These are phyloP conservation scores for Dermochelys coriacea DNA, from an alignment of 2,797 vertebrate genomes.

Conservation along the genomic window DNA sequence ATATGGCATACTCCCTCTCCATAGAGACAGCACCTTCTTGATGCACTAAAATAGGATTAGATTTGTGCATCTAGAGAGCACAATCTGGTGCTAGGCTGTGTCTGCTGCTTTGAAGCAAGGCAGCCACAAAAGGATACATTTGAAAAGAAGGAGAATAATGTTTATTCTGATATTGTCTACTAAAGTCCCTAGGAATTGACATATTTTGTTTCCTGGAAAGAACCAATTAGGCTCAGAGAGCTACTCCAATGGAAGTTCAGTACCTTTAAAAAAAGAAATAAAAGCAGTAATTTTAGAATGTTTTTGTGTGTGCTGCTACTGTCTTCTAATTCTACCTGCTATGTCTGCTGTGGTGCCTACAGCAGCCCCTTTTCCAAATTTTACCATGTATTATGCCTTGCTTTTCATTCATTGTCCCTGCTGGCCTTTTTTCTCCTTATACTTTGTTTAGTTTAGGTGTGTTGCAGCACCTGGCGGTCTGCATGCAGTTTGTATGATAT, in stretches of 20 bases:
- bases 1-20: not conserved
- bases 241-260: not conserved
- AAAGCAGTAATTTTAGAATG: not conserved
- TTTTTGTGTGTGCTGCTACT: not conserved
- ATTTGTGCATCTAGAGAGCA: not conserved
- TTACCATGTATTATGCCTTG: accelerated
- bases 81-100: not conserved
- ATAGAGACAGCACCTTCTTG: too few relatives aligned
- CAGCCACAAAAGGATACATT: not conserved
- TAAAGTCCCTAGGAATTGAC: not conserved
- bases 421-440: not conserved
- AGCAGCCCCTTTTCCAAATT: not conserved
- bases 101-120: not conserved
- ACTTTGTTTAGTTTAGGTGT: not conserved
- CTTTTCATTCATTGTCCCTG: not conserved
- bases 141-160: not conserved
- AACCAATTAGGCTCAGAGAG: not conserved
- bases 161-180: not conserved
- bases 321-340: not conserved
- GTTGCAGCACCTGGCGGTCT: not conserved
- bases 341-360: not conserved
- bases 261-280: not conserved
- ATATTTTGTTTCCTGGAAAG: not conserved
- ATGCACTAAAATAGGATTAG: too few relatives aligned
- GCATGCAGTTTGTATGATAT: not conserved